These are phyloP conservation scores for Luscinia megarhynchos DNA, from an alignment of 2,797 vertebrate species.

Conservation along the genomic window DNA sequence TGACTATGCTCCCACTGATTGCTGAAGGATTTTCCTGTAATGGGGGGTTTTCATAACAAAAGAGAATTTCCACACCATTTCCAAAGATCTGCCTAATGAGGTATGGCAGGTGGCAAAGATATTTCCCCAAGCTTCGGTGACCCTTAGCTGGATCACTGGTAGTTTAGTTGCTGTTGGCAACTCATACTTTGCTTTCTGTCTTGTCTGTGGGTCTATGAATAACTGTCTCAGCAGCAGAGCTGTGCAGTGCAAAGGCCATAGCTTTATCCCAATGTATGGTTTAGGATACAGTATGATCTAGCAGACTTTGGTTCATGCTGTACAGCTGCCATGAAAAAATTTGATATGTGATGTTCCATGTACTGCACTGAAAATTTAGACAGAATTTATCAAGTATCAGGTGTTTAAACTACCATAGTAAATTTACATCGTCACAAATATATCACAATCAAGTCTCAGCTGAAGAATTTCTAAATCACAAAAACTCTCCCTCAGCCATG, in stretches of 20 bases:
- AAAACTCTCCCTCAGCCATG: not conserved
- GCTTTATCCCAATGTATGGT: not conserved
- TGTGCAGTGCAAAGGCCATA: not conserved
- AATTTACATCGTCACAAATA: not conserved
- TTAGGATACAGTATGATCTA: not conserved
- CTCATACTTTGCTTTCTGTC: not conserved
- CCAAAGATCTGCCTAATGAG: not conserved
- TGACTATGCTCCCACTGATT: not conserved
- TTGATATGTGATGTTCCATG: not conserved
- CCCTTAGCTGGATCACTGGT: not conserved
- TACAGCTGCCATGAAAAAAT: not conserved
- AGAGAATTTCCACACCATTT: not conserved
- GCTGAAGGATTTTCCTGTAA: not conserved
- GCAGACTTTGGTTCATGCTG: not conserved
- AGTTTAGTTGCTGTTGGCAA: constrained; percentile 12
- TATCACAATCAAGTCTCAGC: not conserved
- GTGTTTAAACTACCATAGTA: not conserved
- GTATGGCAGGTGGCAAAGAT: not conserved
- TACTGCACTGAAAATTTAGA: not conserved
- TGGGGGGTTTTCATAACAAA: not conserved
- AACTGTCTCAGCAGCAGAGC: not conserved
- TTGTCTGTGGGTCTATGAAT: not conserved
- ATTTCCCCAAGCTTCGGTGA: constrained; percentile 2
- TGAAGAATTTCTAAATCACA: not conserved
- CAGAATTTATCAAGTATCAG: not conserved